A percentile compares a stretch with the other conserved stretches of the same genome.
Evolutionary conservation across 2,888 invertebrate species (phyloP).

Genomic region (Raillietiella orientalis): DNA sequence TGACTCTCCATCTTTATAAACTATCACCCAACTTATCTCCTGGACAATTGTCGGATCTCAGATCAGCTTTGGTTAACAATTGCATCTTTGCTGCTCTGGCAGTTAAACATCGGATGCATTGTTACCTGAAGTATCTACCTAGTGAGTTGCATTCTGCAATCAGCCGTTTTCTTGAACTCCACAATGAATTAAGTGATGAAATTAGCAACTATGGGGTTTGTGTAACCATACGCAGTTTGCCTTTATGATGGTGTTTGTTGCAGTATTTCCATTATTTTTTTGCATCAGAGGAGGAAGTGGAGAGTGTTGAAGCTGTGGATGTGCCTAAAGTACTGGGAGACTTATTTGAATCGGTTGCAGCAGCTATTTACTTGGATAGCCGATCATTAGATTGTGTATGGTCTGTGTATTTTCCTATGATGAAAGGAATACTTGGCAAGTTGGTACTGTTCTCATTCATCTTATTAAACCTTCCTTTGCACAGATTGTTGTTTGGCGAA

Average conservation of each 20-base stretch:
- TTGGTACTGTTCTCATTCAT: conserved; percentile 6
- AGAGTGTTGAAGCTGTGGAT: conserved; percentile 32
- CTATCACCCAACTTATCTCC: conserved; percentile 29
- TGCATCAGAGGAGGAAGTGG: conserved; percentile 12
- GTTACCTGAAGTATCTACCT: conserved; percentile 24
- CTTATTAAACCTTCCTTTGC: conserved; percentile 1
- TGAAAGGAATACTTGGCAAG: conserved; percentile 45
- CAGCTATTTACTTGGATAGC: conserved; percentile 63
- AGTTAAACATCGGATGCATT: conserved; percentile 53
- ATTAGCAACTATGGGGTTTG: conserved; percentile 26
- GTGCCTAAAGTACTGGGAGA: conserved; percentile 78
- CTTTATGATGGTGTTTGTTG: conserved; percentile 25
- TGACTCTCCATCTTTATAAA: conserved; percentile 61
- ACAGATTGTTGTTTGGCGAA: no score
- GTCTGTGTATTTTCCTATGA: conserved; percentile 44
- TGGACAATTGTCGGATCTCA: conserved; percentile 62
- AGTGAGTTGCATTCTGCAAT: conserved; percentile 19
- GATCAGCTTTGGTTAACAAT: conserved; percentile 88
- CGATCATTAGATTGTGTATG: conserved; percentile 38
- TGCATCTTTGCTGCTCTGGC: conserved; percentile 68
- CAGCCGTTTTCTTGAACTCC: conserved; percentile 25
- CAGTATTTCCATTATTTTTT: no score
- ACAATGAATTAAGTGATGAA: conserved; percentile 22
- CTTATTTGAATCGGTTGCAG: conserved; percentile 63
- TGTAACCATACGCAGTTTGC: conserved; percentile 3